These are phyloP conservation scores for Cynopterus brachyotis DNA, from an alignment of 2,113 vertebrate species.

Conservation along the genomic window DNA sequence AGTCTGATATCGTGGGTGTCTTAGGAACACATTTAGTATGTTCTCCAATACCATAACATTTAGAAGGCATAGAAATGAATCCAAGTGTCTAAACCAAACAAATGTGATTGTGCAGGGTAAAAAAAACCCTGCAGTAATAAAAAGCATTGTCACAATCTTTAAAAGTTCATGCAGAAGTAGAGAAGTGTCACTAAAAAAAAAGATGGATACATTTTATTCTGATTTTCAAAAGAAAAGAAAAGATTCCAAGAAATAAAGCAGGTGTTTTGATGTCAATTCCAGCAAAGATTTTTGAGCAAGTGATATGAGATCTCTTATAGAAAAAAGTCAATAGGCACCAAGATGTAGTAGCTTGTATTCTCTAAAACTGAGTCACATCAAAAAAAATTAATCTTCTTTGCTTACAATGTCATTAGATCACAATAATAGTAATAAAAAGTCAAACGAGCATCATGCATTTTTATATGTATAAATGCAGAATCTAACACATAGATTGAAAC, in stretches of 20 bases:
- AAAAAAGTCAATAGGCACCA: not conserved
- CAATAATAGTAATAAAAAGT: not conserved
- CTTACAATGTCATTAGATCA: not conserved
- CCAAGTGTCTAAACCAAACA: not conserved
- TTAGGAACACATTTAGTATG: not conserved
- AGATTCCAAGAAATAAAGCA: constrained; percentile 8
- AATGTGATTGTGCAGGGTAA: not conserved
- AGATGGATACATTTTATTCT: not conserved
- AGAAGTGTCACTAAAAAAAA: not conserved
- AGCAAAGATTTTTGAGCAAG: not conserved
- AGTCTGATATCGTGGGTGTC: not conserved
- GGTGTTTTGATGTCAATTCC: not conserved
- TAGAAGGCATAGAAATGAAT: not conserved
- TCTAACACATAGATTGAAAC: not conserved
- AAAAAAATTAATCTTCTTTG: not conserved
- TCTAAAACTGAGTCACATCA: not conserved
- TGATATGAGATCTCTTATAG: not conserved
- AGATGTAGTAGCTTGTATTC: not conserved
- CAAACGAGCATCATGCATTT: not conserved
- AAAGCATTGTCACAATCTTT: not conserved
- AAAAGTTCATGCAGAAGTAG: not conserved
- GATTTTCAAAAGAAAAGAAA: not conserved
- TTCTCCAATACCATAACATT: not conserved
- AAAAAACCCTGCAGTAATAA: not conserved
- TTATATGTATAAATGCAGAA: not conserved